phyloP scores from a whole-genome alignment of 2,113 vertebrate genomes.

The Eptatretus burgeri region DNA sequence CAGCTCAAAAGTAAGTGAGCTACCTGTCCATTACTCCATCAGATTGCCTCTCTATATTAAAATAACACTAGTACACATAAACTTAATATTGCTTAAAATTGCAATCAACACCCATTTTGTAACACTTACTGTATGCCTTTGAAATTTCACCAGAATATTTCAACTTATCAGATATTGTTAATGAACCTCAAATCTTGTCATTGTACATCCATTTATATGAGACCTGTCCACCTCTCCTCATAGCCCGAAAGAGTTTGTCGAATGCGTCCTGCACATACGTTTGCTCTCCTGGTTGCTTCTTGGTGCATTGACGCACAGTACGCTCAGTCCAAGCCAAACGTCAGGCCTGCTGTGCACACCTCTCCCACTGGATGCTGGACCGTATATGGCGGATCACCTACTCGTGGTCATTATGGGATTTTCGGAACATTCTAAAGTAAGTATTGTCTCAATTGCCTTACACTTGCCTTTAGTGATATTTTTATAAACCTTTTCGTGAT shows the following conservation, averaged over 20 bases:
- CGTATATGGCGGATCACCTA: conserved; percentile 84
- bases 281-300: conserved; percentile 85
- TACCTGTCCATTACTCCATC: too few relatives aligned
- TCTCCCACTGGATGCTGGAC: conserved; percentile 85
- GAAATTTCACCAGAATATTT: neutral
- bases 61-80: too few relatives aligned
- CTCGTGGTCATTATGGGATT: conserved; percentile 95
- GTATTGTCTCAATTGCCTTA: conserved; percentile 10
- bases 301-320: conserved; percentile 75
- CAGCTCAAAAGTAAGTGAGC: too few relatives aligned
- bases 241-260: conserved; percentile 94
- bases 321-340: conserved; percentile 55
- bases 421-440: conserved; percentile 93
- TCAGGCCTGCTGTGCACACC: conserved; percentile 50
- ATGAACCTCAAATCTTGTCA: neutral
- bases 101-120: too few relatives aligned
- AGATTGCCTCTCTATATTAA: too few relatives aligned
- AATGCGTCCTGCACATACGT: conserved; percentile 87
- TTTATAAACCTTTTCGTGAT: too few relatives aligned
- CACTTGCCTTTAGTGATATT: too few relatives aligned
- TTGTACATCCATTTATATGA: neutral
- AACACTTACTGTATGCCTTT: too few relatives aligned
- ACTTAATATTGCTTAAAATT: too few relatives aligned
- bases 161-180: conserved; percentile 4
- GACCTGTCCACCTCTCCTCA: conserved; percentile 8